Evolutionary conservation across 2,113 vertebrate genomes (phyloP).

Genomic region (Leptosomus discolor): DNA sequence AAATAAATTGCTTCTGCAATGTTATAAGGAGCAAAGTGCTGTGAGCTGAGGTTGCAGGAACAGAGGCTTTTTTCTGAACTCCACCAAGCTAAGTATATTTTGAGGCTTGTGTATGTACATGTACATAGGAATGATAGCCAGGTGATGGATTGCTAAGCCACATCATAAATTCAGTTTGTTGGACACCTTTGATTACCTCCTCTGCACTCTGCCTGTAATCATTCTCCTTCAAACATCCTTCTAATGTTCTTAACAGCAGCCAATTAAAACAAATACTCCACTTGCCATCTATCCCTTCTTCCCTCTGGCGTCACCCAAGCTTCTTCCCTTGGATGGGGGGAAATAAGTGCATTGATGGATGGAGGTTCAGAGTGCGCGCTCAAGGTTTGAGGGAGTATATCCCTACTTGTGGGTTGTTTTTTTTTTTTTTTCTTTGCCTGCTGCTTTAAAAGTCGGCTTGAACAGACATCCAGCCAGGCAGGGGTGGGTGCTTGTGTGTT

Average conservation of each 20-base stretch:
- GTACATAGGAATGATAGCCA: not conserved
- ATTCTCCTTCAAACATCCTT: slow-evolving; percentile 58
- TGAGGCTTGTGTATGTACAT: not conserved
- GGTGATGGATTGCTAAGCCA: slow-evolving; percentile 17
- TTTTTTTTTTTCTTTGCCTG: not conserved
- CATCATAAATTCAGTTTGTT: slow-evolving; percentile 29
- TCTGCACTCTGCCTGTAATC: slow-evolving; percentile 26
- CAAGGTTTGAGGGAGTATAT: not conserved
- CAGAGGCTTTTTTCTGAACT: not conserved
- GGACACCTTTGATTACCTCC: slow-evolving; percentile 39
- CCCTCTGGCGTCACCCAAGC: not conserved
- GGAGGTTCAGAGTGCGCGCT: not conserved
- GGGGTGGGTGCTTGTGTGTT: not conserved
- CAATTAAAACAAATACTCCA: slow-evolving; percentile 47
- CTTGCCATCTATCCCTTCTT: not conserved
- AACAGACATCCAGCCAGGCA: not conserved
- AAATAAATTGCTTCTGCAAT: not conserved
- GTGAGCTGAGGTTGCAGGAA: not conserved
- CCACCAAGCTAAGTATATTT: not conserved
- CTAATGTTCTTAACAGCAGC: slow-evolving; percentile 43
- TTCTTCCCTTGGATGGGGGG: not conserved
- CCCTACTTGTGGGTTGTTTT: not conserved
- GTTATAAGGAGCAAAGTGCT: not conserved
- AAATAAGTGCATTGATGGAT: not conserved
- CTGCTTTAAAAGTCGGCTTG: not conserved